phyloP scores from a whole-genome alignment of 2,797 vertebrate species.

The Apogon talboti region DNA sequence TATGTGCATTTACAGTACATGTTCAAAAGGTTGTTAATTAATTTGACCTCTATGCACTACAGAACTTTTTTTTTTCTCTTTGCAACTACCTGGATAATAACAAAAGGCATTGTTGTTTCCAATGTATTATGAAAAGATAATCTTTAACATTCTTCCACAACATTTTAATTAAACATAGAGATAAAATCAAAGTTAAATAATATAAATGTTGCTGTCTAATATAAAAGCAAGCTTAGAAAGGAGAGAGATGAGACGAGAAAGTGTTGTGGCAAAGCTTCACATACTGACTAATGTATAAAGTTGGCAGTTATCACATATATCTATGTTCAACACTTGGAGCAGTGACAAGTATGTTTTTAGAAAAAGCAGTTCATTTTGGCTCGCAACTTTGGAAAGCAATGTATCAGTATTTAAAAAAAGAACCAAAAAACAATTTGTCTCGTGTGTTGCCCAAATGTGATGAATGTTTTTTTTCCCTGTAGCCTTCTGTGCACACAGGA shows the following conservation, averaged over 20 bases:
- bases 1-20: no score
- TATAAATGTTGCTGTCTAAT: not conserved
- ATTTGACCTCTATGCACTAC: not conserved
- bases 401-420: slow-evolving; percentile 1
- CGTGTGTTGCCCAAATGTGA: not conserved
- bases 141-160: not conserved
- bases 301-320: slow-evolving; percentile 7
- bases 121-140: not conserved
- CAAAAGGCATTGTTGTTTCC: not conserved
- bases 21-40: not conserved
- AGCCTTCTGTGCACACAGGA: not conserved
- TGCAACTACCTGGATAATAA: not conserved
- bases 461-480: not conserved
- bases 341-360: not conserved
- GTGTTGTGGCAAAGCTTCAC: not conserved
- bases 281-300: slow-evolving; percentile 1
- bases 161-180: no score
- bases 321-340: not conserved
- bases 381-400: not conserved
- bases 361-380: not conserved
- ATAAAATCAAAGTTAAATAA: no score
- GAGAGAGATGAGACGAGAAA: not conserved
- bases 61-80: slow-evolving; percentile 1
- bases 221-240: not conserved
- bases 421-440: not conserved